Conservation (phyloP, 2,888 invertebrate genomes). For the Limnephilus lunatus region DNA sequence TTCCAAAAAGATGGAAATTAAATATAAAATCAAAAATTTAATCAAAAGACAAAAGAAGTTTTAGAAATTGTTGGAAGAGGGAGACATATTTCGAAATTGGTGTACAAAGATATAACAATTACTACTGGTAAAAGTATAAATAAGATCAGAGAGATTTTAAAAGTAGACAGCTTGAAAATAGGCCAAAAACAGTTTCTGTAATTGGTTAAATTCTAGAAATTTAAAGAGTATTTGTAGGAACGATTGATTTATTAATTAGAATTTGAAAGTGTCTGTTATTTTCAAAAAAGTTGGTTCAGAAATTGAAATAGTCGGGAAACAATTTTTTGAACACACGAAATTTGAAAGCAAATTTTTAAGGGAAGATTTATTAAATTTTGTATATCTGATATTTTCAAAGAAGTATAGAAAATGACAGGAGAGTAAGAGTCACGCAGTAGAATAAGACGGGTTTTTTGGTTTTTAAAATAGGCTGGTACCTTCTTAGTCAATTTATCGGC, state of each 20-base stretch:
- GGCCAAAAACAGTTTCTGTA: neutral
- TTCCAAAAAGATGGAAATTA: too few relatives aligned
- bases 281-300: too few relatives aligned
- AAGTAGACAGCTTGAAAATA: too few relatives aligned
- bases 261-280: too few relatives aligned
- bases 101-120: neutral
- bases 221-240: too few relatives aligned
- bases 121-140: too few relatives aligned
- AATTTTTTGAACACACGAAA: too few relatives aligned
- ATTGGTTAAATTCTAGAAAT: neutral
- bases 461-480: constrained; percentile 28
- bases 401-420: neutral
- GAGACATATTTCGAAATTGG: neutral
- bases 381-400: neutral
- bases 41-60: neutral
- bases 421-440: neutral
- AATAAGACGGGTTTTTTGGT: neutral
- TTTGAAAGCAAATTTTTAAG: neutral
- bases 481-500: constrained; percentile 42
- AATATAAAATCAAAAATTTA: too few relatives aligned
- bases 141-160: too few relatives aligned
- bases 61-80: neutral
- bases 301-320: too few relatives aligned
- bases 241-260: too few relatives aligned
- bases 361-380: neutral